Evolutionary conservation across 2,797 vertebrate species (phyloP), one percentile per base, ranked within the genome.

Genomic region (Rhinella marina): DNA sequence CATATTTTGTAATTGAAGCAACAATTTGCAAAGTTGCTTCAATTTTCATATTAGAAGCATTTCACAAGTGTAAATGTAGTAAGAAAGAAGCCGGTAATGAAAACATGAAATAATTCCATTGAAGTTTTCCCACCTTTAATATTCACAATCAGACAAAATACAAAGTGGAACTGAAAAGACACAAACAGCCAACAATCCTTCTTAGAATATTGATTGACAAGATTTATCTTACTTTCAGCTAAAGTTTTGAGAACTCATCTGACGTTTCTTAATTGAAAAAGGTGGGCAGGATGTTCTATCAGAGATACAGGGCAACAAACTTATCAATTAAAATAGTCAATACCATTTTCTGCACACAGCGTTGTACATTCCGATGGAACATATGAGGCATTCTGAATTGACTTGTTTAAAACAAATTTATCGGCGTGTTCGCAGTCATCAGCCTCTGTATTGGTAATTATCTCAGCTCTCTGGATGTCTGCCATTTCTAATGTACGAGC

Each of bases 251-350:
- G 59, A 78, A 84, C 61, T 78, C 23, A 77, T 87, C 64, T 82
- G 81, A 84, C 81, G 68, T 79, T 83, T 87, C 50, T 50, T 66
- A 77, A 87, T 78, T 83, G 48, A 87, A 84, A 86, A 41, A n/a
- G 72, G 81, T 78, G 81, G 86, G 72, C 48, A 27, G 56, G n/a
- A 13, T 50, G 86, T 81, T 82, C 78, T 50, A 62, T 70, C 41
- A 52, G 54, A 80, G 54, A 72, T 62, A 79, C 10, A 41, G 29
- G 21, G 57, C 57, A 81, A 84, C 73, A 85, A 72, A 78, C 29
- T 73, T 75, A 84, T 88, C 87, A 88, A 88, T 88, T 85, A 88
- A 88, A 80, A 29, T 17, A 85, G 87, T 88, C 87, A 80, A 88
- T 88, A 88, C 23, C 66, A 72, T 80, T 81, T 73, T 62, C 87